Base-by-base conservation (phyloP, 2,113 vertebrate genomes). In the Penelope pileata region DNA sequence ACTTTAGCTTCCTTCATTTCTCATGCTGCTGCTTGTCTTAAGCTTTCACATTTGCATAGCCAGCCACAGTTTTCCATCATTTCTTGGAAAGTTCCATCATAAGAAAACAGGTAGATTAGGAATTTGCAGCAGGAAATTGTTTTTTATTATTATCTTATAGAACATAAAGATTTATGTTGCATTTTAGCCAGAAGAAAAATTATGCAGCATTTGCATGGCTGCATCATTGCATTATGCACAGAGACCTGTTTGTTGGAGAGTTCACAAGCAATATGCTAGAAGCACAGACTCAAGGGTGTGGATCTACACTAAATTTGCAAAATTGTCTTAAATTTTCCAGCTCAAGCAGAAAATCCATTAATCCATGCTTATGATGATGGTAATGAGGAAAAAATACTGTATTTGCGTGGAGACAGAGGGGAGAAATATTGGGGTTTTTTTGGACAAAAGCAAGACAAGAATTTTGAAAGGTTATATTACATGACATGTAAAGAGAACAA, bases 241-340 rank as follows among this genome's bases (percentile, higher is more conserved):
- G 90, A 90, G 86, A 76, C 76, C 76, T 93, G 86, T n/a, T 83
- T 90, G 90, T 92, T 76, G 76, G 82, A 91, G 83, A 88, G 94
- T 91, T 96, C 85, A 86, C 69, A 86, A 91, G 88, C 59, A 34
- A 45, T 81, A 62, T 82, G 92, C 93, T 96, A 72, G 90, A 81
- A 97, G 93, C 83, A 69, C 66, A 88, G 86, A 69, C 80, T 96
- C 13, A 75, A 6, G 88, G 69, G 73, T 93, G 60, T 96, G n/a
- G 59, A 95, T 95, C 79, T 86, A 74, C 64, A 92, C 82, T 95
- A 84, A 95, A 96, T 97, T 95, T 95, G 90, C 88, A 97, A 97
- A 96, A 97, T 95, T 96, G 95, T 94, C 94, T 93, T 96, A 97
- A 97, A 97, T 95, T 86, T 94, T 94, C 64, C 90, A 96, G 54